Base-by-base conservation (phyloP, 1,140 invertebrate genomes). In the Lepidotrigona ventralis region DNA sequence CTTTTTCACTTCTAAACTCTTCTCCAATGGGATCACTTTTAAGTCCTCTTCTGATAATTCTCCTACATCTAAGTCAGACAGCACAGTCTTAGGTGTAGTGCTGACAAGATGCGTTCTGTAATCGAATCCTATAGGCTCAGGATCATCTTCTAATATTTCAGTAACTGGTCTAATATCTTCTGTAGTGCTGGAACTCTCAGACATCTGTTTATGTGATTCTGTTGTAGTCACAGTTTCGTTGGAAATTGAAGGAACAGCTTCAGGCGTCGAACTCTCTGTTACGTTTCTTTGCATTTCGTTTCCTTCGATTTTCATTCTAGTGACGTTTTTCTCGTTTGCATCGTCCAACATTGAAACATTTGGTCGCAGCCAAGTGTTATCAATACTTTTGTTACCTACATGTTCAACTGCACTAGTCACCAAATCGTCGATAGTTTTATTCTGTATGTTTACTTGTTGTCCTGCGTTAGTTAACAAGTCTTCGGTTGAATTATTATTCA, bases 111-210 rank as follows among this genome's bases (percentile, higher is more conserved):
- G 56, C 19, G 86, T 89, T 64, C 88, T 86, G 56, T 88, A 93
- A 79, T 89, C 85, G n/a, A 92, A 92, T n/a, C 84, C 83, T n/a
- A 86, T 23, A 11, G 91, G 91, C 56, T 85, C 86, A 12, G 80
- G 84, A 66, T 94, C 93, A 63, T 94, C 93, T 29, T 90, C 58
- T 60, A 94, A 78, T n/a, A 88, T 66, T 82, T 94, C 93, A 0
- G 89, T 93, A 12, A 94, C 93, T 39, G 93, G 93, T 88, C 90
- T 94, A 6, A 94, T 86, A 6, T 93, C 87, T 64, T 90, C 91
- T 1, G 86, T 89, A 0, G 88, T 90, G 6, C 60, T 75, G n/a
- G n/a, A 15, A 19, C n/a, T 72, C 11, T 63, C 68, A 1, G 66
- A 29, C 21, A 15, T 51, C 17, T 63, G 39, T 33, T 19, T 72